Conservation (phyloP, 2,797 vertebrate genomes). For the Acridotheres tristis region DNA sequence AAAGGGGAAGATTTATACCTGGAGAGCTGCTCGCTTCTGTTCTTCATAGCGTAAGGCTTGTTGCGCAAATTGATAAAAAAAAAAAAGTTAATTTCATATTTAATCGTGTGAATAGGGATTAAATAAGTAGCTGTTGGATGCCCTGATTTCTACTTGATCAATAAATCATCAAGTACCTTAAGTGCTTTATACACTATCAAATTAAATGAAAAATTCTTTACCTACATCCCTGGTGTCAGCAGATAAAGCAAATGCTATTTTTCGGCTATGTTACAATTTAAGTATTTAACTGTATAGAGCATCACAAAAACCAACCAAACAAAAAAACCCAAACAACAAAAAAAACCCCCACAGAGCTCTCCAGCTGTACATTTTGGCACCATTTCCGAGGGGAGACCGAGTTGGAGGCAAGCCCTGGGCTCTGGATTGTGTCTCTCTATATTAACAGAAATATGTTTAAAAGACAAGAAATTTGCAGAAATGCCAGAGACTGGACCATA, state of each 20-base stretch:
- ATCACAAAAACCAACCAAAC: not conserved
- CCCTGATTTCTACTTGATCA: constrained; percentile 80
- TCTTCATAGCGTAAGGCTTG: constrained; percentile 49
- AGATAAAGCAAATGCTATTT: constrained; percentile 76
- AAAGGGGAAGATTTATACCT: constrained; percentile 71
- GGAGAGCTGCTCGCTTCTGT: constrained; percentile 43
- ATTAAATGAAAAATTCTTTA: constrained; percentile 83
- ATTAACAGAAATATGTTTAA: not conserved
- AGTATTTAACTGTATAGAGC: constrained; percentile 60
- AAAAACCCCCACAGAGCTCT: not conserved
- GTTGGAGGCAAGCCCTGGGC: not conserved
- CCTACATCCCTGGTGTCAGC: constrained; percentile 72
- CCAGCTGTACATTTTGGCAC: not conserved
- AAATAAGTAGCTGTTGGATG: constrained; percentile 76
- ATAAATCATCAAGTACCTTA: constrained; percentile 81
- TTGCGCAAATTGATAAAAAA: constrained; percentile 35
- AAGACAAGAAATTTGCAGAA: not conserved
- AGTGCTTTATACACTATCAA: constrained; percentile 79
- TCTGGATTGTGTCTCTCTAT: not conserved
- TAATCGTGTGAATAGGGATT: constrained; percentile 73
- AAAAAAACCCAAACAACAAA: not conserved
- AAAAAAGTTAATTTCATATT: constrained; percentile 65
- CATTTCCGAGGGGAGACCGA: not conserved
- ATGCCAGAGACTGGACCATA: not conserved
- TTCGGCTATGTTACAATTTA: constrained; percentile 73